These are phyloP conservation scores for Ganaspis brasiliensis DNA, from an alignment of 2,888 invertebrate genomes.

Conservation along the genomic window DNA sequence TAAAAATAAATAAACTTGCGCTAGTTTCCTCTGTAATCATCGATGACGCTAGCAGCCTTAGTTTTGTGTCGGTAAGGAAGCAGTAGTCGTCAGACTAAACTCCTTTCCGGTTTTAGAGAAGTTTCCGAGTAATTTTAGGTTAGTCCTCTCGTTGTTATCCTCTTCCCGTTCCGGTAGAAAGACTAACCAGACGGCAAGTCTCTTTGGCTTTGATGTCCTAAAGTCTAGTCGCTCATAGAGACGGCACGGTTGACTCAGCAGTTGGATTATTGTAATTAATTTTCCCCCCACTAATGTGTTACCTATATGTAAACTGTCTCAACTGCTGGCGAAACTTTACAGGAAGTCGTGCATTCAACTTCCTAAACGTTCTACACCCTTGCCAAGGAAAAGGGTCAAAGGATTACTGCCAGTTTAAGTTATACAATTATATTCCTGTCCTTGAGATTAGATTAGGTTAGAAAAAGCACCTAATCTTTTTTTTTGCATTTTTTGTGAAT, in stretches of 20 bases:
- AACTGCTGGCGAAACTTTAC: neutral
- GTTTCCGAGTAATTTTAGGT: conserved; percentile 28
- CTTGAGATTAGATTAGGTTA: too few relatives aligned
- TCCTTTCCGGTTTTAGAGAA: neutral
- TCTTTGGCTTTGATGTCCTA: conserved; percentile 33
- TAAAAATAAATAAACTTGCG: too few relatives aligned
- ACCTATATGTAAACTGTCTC: neutral
- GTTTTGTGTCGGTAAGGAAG: neutral
- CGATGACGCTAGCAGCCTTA: neutral
- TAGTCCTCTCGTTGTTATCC: conserved; percentile 36
- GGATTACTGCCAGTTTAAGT: neutral
- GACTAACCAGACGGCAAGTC: conserved; percentile 20
- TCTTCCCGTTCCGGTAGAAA: conserved; percentile 5
- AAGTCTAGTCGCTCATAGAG: conserved; percentile 3
- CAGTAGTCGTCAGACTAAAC: neutral
- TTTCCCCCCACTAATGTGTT: neutral
- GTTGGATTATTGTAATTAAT: conserved; percentile 41
- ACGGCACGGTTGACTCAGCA: conserved; percentile 30
- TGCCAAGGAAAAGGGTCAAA: neutral
- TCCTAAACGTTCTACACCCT: neutral
- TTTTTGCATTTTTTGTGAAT: too few relatives aligned
- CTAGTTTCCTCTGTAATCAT: too few relatives aligned
- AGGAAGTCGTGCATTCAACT: neutral
- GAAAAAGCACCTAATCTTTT: too few relatives aligned
- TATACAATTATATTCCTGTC: too few relatives aligned